Percentiles rank a stretch among this genome's conserved stretches.
phyloP scores from a whole-genome alignment of 2,797 vertebrate species.

The Oryzias dopingdopingensis region DNA sequence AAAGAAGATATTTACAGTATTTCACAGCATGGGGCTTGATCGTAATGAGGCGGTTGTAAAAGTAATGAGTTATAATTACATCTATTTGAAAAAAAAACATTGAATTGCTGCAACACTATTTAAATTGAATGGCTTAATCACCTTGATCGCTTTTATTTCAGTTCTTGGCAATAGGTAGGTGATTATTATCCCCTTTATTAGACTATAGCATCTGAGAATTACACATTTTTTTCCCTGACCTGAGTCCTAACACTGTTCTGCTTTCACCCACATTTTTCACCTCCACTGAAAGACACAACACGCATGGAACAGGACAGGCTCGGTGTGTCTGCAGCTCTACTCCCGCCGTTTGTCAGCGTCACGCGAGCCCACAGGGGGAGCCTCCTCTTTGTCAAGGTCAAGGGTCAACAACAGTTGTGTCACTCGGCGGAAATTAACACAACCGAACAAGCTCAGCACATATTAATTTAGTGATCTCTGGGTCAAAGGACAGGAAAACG shows the following conservation, averaged over 20 bases:
- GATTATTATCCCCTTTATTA: slow-evolving; percentile 50
- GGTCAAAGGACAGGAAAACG: slow-evolving; percentile 4
- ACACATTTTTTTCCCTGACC: slow-evolving; percentile 55
- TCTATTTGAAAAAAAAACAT: slow-evolving; percentile 38
- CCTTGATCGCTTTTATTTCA: slow-evolving; percentile 57
- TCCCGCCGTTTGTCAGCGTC: slow-evolving; percentile 28
- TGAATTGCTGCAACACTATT: slow-evolving; percentile 38
- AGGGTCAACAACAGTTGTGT: slow-evolving; percentile 51
- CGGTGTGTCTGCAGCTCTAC: not conserved
- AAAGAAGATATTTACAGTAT: slow-evolving; percentile 53
- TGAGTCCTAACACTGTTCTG: slow-evolving; percentile 36
- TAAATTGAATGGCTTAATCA: slow-evolving; percentile 65
- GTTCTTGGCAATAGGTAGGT: slow-evolving; percentile 57
- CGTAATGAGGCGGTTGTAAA: slow-evolving; percentile 18
- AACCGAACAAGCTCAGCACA: slow-evolving; percentile 26
- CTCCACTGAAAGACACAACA: slow-evolving; percentile 20
- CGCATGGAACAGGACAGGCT: slow-evolving; percentile 15
- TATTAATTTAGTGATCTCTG: slow-evolving; percentile 17
- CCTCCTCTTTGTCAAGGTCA: slow-evolving; percentile 57
- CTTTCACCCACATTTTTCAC: slow-evolving; percentile 32
- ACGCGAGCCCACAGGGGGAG: slow-evolving; percentile 34
- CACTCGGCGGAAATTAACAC: slow-evolving; percentile 62
- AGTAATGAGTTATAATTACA: slow-evolving; percentile 19
- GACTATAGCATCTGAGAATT: slow-evolving; percentile 62
- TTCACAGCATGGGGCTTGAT: slow-evolving; percentile 20